Evolutionary conservation across 2,113 vertebrate genomes (phyloP).

Genomic region (Paratilapia polleni): DNA sequence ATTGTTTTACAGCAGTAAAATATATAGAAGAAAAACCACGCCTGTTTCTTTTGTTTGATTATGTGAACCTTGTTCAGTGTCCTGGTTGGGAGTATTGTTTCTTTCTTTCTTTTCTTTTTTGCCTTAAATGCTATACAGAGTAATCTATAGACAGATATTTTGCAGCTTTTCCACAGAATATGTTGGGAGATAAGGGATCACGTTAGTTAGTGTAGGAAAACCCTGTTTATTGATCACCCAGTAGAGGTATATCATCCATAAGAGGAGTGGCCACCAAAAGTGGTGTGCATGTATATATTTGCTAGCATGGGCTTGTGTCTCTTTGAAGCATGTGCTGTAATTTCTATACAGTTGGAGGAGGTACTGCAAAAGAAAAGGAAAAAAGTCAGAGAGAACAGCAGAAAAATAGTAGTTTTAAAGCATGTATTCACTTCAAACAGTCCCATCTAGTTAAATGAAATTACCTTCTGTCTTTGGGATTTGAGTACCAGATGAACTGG

Average conservation of each 20-base stretch:
- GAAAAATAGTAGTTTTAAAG: background rate
- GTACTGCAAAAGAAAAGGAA: slow-evolving; percentile 65
- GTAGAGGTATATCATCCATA: slow-evolving; percentile 9
- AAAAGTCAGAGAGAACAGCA: background rate
- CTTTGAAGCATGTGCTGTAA: background rate
- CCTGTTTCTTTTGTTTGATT: background rate
- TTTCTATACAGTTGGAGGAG: slow-evolving; percentile 79
- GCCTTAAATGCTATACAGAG: background rate
- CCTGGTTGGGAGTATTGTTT: background rate
- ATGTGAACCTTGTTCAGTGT: background rate
- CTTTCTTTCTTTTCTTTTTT: background rate
- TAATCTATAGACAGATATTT: background rate
- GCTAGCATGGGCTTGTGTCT: background rate
- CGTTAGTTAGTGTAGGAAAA: slow-evolving; percentile 2
- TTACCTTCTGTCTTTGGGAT: slow-evolving; percentile 80
- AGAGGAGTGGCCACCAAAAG: slow-evolving; percentile 17
- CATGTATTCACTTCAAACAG: background rate
- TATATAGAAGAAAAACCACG: slow-evolving; percentile 10
- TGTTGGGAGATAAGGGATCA: background rate
- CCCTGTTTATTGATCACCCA: slow-evolving; percentile 23
- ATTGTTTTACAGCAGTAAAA: slow-evolving; percentile 29
- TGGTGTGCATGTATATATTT: background rate
- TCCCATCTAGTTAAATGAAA: background rate
- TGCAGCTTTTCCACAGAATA: background rate
- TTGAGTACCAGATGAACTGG: slow-evolving; percentile 71